These are phyloP conservation scores for Gila robusta DNA, from an alignment of 2,797 vertebrate species.

Conservation along the genomic window DNA sequence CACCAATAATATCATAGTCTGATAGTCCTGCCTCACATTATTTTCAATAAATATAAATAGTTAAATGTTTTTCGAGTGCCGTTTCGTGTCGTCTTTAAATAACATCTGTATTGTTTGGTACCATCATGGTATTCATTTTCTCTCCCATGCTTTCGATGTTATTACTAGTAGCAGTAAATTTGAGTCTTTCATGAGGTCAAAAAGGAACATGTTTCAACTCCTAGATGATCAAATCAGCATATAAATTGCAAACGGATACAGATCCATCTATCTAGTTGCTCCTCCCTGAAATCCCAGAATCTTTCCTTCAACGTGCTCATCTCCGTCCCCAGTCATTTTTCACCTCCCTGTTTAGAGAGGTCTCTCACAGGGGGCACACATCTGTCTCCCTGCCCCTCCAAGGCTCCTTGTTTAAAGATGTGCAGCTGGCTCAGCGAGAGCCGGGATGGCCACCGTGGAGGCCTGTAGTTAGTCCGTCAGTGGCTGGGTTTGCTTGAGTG, in stretches of 20 bases:
- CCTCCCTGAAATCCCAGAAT: conserved; percentile 15
- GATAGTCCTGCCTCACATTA: background rate
- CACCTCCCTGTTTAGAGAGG: conserved; percentile 32
- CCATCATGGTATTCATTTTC: background rate
- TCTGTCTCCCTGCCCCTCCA: conserved; percentile 37
- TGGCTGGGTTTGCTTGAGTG: conserved; percentile 55
- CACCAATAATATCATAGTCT: background rate
- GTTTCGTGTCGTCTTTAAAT: background rate
- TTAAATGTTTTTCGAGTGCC: background rate
- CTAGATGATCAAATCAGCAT: conserved; percentile 25
- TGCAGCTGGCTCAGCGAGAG: conserved; percentile 56
- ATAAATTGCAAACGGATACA: conserved; percentile 32
- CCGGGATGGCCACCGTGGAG: conserved; percentile 49
- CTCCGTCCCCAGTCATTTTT: conserved; percentile 25
- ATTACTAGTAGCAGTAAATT: background rate
- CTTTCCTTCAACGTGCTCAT: conserved; percentile 14
- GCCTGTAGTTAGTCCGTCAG: conserved; percentile 53
- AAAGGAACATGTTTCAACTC: conserved; percentile 10
- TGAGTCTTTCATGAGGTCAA: conserved; percentile 35
- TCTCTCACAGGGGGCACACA: conserved; percentile 39
- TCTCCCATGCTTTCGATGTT: background rate
- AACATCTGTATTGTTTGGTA: too few species aligned
- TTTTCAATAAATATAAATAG: background rate
- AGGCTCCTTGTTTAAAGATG: conserved; percentile 33
- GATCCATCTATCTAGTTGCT: conserved; percentile 14